Base-by-base conservation (phyloP, 2,888 invertebrate genomes). In the Chrysopilus asiliformis region DNA sequence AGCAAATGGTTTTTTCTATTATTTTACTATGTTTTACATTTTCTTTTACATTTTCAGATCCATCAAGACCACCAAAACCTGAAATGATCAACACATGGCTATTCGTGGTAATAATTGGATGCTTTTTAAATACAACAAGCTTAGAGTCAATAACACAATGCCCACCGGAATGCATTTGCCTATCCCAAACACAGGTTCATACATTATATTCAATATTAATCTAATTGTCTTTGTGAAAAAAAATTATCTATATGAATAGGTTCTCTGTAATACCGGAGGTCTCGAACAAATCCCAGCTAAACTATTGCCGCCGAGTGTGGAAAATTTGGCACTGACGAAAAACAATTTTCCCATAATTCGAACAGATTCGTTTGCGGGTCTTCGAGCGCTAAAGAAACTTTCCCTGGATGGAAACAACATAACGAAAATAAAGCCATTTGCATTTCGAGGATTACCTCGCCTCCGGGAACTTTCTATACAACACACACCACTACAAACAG, bases 401-500 rank as follows among this genome's bases (percentile, higher is more conserved):
- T 80, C 77, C 10, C 70, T 93, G 49, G 86, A 89, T 58, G 80
- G 81, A 47, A 93, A 93, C 67, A 82, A 86, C 59, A 81, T 93
- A 47, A 74, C 79, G 34, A 70, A 74, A 43, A 81, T 91, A 49
- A 76, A 83, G 50, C 81, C 82, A 34, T 85, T 86, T 58, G 84
- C 89, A 35, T 90, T 93, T 61, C 76, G 83, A 18, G 86, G 86
- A 8, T 63, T 91, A 36, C 76, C 77, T 4, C 72, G 80, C 10
- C 71, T 94, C 6, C 72, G 72, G 52, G 84, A 77, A 53, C 72
- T 86, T 26, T 81, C 84, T 47, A 84, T 93, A 46, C 86, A 87
- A 54, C 79, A 87, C 50, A 90, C 91, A 9, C 84, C 83, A 3
- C 66, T 93, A 35, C 70, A 76, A 33, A 77, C 76, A 19, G 78